These are phyloP conservation scores for Pterostichus madidus DNA, from an alignment of 2,888 invertebrate genomes.

Conservation along the genomic window DNA sequence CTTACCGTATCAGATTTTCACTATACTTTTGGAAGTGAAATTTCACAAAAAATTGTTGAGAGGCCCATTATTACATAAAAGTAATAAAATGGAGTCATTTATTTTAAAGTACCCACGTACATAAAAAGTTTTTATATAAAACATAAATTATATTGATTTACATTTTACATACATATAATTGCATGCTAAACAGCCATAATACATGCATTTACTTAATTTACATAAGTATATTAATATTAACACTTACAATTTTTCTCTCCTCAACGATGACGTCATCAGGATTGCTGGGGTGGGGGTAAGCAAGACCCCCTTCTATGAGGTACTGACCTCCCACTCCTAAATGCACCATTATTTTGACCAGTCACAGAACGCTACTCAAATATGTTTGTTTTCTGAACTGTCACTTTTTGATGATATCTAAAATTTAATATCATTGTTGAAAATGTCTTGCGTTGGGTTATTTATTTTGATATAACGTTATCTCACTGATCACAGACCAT, in stretches of 20 bases:
- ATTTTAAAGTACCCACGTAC: no score
- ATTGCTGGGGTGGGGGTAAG: slow-evolving; percentile 71
- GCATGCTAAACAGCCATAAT: not conserved
- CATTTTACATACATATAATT: no score
- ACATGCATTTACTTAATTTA: not conserved
- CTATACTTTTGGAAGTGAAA: no score
- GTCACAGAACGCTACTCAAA: slow-evolving; percentile 22
- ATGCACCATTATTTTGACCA: slow-evolving; percentile 72
- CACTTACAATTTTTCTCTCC: slow-evolving; percentile 74
- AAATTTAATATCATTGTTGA: slow-evolving; percentile 9
- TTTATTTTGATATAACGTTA: no score
- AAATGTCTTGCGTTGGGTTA: not conserved
- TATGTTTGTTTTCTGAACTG: not conserved
- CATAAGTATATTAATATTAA: not conserved
- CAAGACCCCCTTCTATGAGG: slow-evolving; percentile 73
- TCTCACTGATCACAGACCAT: no score
- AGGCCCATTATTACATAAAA: no score
- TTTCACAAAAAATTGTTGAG: no score
- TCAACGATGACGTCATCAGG: slow-evolving; percentile 73
- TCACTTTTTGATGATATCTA: slow-evolving; percentile 13
- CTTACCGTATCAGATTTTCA: no score
- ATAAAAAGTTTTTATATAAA: not conserved
- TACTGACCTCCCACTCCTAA: slow-evolving; percentile 74
- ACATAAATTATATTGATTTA: not conserved
- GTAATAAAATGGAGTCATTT: no score